Percentiles rank a stretch among this genome's conserved stretches.
These are phyloP conservation scores for Zaprionus obscuricornis DNA, from an alignment of 2,888 invertebrate species.

Conservation along the genomic window DNA sequence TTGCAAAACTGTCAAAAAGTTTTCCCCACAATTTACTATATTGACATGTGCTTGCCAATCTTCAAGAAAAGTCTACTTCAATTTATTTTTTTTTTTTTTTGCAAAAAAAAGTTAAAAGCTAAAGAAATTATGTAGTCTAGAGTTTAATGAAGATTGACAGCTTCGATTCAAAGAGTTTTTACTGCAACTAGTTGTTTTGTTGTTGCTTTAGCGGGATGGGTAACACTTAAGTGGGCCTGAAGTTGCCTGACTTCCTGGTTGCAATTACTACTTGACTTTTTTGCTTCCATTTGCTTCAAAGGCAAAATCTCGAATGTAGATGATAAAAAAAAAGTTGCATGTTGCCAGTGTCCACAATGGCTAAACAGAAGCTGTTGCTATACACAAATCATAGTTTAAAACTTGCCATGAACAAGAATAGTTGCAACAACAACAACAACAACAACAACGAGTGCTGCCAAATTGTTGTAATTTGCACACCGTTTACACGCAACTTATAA, in stretches of 20 bases:
- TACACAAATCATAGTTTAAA: neutral
- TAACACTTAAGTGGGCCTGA: slow-evolving; percentile 28
- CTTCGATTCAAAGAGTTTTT: slow-evolving; percentile 27
- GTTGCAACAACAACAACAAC: slow-evolving; percentile 14
- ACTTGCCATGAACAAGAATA: neutral
- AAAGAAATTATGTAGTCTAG: too few species aligned
- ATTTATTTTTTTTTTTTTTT: too few species aligned
- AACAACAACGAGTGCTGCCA: slow-evolving; percentile 29
- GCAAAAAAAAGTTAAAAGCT: too few species aligned
- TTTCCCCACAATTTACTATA: too few species aligned
- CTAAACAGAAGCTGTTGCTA: slow-evolving; percentile 29
- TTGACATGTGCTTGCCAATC: too few species aligned
- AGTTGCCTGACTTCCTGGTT: slow-evolving; percentile 41
- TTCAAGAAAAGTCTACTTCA: too few species aligned
- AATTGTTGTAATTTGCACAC: slow-evolving; percentile 68
- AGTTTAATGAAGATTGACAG: slow-evolving; percentile 58
- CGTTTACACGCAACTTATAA: slow-evolving; percentile 51
- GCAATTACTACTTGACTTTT: slow-evolving; percentile 38
- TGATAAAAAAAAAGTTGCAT: slow-evolving; percentile 57
- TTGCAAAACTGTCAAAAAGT: too few species aligned
- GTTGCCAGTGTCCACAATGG: slow-evolving; percentile 42
- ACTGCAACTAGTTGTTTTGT: slow-evolving; percentile 5
- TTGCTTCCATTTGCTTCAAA: slow-evolving; percentile 30
- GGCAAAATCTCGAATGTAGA: slow-evolving; percentile 31
- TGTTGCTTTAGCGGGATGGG: neutral